phyloP scores from a whole-genome alignment of 2,797 vertebrate species.

The Picus viridis region DNA sequence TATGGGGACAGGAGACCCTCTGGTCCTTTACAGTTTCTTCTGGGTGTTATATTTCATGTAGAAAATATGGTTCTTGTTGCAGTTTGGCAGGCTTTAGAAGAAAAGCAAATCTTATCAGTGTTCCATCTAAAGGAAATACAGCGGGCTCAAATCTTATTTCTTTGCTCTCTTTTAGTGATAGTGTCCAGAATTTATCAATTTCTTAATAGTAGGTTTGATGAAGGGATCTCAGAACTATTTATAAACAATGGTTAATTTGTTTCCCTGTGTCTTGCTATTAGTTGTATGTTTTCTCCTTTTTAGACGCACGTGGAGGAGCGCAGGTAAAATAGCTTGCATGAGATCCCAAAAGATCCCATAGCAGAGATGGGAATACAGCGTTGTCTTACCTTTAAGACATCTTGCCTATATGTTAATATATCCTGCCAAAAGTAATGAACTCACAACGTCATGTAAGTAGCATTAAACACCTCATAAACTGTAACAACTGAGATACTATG shows the following conservation, averaged over 20 bases:
- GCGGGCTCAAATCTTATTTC: background rate
- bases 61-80: constrained; percentile 62
- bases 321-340: background rate
- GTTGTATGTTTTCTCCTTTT: background rate
- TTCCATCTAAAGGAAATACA: background rate
- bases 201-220: background rate
- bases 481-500: background rate
- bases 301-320: background rate
- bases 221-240: background rate
- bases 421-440: background rate
- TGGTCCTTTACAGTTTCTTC: constrained; percentile 41
- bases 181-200: background rate
- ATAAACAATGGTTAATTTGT: background rate
- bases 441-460: background rate
- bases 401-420: background rate
- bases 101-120: background rate
- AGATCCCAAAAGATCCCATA: background rate
- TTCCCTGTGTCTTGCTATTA: background rate
- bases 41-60: constrained; percentile 63
- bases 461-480: background rate
- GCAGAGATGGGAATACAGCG: background rate
- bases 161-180: background rate
- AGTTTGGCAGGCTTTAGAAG: constrained; percentile 37
- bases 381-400: background rate
- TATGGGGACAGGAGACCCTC: constrained; percentile 44